Percentiles rank a stretch among this genome's conserved stretches.
Conservation (phyloP, 2,888 invertebrate species). For the Spilarctia lutea region DNA sequence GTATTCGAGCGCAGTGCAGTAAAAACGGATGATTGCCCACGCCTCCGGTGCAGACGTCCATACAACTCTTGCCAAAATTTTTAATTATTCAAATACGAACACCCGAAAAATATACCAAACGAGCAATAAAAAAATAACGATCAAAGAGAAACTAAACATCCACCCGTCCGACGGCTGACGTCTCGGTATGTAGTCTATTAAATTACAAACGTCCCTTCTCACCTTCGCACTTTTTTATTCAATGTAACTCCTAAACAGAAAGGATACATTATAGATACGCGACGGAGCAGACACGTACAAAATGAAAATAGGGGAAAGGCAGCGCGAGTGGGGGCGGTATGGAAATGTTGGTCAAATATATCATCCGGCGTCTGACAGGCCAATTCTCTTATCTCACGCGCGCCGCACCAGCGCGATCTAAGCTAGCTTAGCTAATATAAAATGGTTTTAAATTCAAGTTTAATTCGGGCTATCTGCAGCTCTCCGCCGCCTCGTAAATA, state of each 20-base stretch:
- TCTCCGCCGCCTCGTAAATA: constrained; percentile 76
- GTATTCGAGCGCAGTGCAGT: constrained; percentile 66
- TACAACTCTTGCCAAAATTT: constrained; percentile 66
- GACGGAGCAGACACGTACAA: constrained; percentile 84
- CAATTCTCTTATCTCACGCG: constrained; percentile 94
- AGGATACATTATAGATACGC: constrained; percentile 84
- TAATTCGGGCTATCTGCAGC: constrained; percentile 85
- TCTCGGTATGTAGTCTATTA: constrained; percentile 73
- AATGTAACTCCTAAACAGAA: constrained; percentile 81
- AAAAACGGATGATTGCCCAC: constrained; percentile 59
- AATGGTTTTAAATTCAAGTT: constrained; percentile 87
- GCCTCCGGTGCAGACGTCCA: constrained; percentile 58
- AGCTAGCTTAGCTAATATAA: constrained; percentile 87
- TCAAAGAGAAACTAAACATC: constrained; percentile 58
- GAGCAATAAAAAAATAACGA: constrained; percentile 54
- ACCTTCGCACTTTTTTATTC: constrained; percentile 78
- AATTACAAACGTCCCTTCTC: constrained; percentile 76
- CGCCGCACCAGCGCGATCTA: constrained; percentile 86
- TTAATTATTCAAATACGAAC: constrained; percentile 70
- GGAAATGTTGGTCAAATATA: constrained; percentile 96
- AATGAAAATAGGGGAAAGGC: constrained; percentile 84
- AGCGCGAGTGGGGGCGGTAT: constrained; percentile 83
- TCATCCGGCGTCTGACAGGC: constrained; percentile 95
- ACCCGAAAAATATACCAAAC: constrained; percentile 52
- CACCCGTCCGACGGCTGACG: constrained; percentile 64